Conservation (phyloP, 2,113 vertebrate genomes). For the Echinops telfairi region DNA sequence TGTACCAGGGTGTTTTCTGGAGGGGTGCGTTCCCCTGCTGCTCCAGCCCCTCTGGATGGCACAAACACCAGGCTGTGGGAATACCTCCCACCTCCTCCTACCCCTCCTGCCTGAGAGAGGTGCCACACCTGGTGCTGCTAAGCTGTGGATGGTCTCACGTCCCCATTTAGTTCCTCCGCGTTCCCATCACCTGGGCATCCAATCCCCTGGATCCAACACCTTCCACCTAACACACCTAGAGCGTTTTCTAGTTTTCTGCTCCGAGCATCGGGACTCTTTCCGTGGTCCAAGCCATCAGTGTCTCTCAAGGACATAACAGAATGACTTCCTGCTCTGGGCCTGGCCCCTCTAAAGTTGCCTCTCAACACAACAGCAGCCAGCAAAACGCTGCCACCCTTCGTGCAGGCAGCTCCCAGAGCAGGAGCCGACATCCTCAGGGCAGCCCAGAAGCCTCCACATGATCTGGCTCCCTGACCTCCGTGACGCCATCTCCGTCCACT, state of each 20-base stretch:
- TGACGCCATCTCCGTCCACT: not conserved
- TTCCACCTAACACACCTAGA: not conserved
- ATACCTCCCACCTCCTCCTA: not conserved
- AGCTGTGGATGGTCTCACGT: not conserved
- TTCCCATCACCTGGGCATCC: not conserved
- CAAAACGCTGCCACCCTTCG: not conserved
- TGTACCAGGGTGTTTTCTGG: not conserved
- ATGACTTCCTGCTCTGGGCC: not conserved
- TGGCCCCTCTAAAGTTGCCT: not conserved
- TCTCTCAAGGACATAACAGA: not conserved
- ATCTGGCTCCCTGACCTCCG: not conserved
- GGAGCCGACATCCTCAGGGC: not conserved
- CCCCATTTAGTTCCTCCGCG: constrained; percentile 3
- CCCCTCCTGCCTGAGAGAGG: not conserved
- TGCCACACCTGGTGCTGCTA: no score
- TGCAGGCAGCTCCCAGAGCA: not conserved
- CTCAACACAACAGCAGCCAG: not conserved
- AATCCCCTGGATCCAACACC: not conserved
- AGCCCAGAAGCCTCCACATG: rapidly evolving
- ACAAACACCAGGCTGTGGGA: not conserved
- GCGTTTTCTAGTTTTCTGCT: not conserved
- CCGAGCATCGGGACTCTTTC: not conserved
- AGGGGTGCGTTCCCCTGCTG: no score
- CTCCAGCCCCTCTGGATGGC: not conserved
- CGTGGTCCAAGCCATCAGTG: not conserved